Evolutionary conservation across 1,140 invertebrate species (phyloP), one percentile per base, ranked within the genome.

Genomic region (Hormaphis cornu): DNA sequence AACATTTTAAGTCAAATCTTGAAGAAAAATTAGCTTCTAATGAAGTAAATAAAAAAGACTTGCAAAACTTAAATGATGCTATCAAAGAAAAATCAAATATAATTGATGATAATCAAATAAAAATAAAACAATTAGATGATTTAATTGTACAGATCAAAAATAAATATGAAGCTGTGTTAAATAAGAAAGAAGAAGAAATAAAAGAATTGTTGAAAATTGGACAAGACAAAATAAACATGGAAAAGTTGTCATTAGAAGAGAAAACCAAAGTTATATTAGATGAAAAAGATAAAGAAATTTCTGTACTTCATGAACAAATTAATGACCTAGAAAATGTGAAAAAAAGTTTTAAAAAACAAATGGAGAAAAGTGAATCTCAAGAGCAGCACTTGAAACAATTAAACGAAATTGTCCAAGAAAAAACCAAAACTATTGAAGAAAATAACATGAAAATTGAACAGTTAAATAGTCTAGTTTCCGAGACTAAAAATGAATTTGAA

Each of bases 151-250:
- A 66, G 16, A 46, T 14, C 0, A 46, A 48, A 46, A 48, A 33
- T 30, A 20, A 33, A 35, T 66, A 48, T 12, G 18, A 35, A 8
- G 2, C 16, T 48, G 50, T 22, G 8, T 3, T 66, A n/a, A 37
- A 66, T 9, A 7, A 33, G 20, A 66, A 66, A 48, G 61, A 66
- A 16, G 26, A 50, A 48, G 61, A 66, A 66, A 66, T 66, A 4
- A 48, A 66, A 22, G 12, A 48, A 35, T 24, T 66, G 12, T 20
- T 9, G 22, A 48, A 50, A 33, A 48, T 35, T 33, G 28, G n/a
- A 33, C 6, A 63, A 22, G 28, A 63, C n/a, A 42, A 42, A 12
- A 44, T 63, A n/a, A 12, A 44, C 44, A 7, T 42, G 3, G 56
- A 40, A 44, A 26, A 61, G 5, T n/a, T 42, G n/a, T 44, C 37